Base-by-base conservation (phyloP, 2,113 vertebrate species). In the Sorex fumeus region DNA sequence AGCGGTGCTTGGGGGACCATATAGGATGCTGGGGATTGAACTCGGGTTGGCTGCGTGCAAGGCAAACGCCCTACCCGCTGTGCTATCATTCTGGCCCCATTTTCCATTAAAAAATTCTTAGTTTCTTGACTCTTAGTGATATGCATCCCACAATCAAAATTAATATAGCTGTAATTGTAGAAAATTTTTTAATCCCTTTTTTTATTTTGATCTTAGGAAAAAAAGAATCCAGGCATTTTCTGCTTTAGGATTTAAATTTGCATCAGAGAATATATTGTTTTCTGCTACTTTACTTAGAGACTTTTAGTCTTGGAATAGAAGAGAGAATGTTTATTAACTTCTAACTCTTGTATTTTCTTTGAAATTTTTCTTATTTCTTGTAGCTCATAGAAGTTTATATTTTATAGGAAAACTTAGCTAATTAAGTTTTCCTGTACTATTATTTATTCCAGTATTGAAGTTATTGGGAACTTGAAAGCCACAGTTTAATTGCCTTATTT, bases 401-500 rank as follows among this genome's bases (percentile, higher is more conserved):
- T 18, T 62, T 50, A 6, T 15, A 85, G 86, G 69, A 64, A 70
- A 76, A 9, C 7, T 43, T 50, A 23, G 27, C 16, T 84, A 40
- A 40, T 40, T 40, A 60, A 67, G 3, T 53, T 66, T 71, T 79
- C 21, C 36, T 34, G 2, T 6, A 69, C 70, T 19, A 45, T 45
- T 50, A 1, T 75, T 50, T 50, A 7, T 84, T 21, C 15, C 11
- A 69, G 21, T 28, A 80, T 82, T 30, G 21, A 21, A 69, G 23
- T n/a, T 64, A 0, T 6, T 32, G 23, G 69, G 6, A 60, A 1
- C 47, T 79, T 50, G 25, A 36, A 66, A 91, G 27, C 10, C 60
- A 74, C 21, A 11, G 36, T 75, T 60, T 34, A 60, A 10, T 91
- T 32, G 50, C 30, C 77, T 84, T 84, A 79, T 47, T 91, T 40